Base-by-base conservation (phyloP, 2,113 vertebrate species). In the Mesoclemmys tuberculata region DNA sequence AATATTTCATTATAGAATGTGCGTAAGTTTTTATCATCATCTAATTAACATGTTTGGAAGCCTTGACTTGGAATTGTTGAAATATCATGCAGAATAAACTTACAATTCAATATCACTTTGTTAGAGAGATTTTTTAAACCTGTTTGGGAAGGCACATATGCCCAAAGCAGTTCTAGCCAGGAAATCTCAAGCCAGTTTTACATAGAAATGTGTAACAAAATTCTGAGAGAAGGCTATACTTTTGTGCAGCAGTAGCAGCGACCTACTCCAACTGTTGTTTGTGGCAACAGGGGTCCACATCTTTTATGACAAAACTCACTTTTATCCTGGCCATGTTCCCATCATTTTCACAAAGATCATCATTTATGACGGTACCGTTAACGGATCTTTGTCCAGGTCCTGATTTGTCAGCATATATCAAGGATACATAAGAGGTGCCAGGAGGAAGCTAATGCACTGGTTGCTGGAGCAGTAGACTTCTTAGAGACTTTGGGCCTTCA, bases 1-100 rank as follows among this genome's bases (percentile, higher is more conserved):
- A 90, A 90, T 5, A 14, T 94, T 96, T 96, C 92, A 96, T 97
- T 97, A 94, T 56, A 89, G 92, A 44, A 49, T 91, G 75, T 24
- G 92, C 93, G 87, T 49, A 92, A 95, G 68, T 92, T 95, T 90
- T 96, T 91, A 10, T 58, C 16, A 92, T 93, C 90, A 95, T 91
- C 90, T 96, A 96, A 96, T 96, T 87, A 93, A 94, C 88, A 51
- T 41, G 58, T 91, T 88, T 85, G 54, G 85, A 93, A 10, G 88
- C 74, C 16, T 82, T 91, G 89, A 46, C 85, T 93, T 78, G 87
- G 78, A 95, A 21, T 80, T 27, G 52, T 55, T 90, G 90, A 89
- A 55, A 75, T 52, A 6, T 38, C 31, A 68, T n/a, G 29, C 10
- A 83, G 84, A 68, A 71, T 71, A 91, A 93, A 82, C 8, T 38